phyloP scores from a whole-genome alignment of 2,888 invertebrate genomes.

The Encarsia formosa region DNA sequence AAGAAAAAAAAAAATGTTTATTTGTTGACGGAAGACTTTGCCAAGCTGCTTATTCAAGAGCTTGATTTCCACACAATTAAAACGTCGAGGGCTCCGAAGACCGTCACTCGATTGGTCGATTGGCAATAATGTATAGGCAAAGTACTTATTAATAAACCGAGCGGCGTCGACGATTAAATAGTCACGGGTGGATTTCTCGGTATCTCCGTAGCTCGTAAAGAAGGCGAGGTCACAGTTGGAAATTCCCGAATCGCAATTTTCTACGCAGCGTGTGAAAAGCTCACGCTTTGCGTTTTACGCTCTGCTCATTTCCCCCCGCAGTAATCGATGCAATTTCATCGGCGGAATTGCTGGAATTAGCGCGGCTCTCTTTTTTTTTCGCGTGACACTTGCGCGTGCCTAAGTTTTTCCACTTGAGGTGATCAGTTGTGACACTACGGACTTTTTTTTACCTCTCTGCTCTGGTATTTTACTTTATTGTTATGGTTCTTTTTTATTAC shows the following conservation, averaged over 20 bases:
- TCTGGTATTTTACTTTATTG: too few species aligned
- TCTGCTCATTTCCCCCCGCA: too few species aligned
- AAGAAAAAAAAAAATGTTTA: too few species aligned
- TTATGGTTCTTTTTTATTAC: too few species aligned
- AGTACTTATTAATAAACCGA: background rate
- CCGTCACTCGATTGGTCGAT: background rate
- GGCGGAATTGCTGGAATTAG: too few species aligned
- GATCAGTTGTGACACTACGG: too few species aligned
- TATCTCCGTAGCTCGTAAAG: background rate
- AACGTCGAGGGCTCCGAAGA: background rate
- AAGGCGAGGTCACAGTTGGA: slow-evolving; percentile 5
- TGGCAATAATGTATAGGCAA: background rate
- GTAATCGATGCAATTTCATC: too few species aligned
- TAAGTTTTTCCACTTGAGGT: too few species aligned
- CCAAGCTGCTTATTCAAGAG: background rate
- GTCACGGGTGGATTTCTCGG: slow-evolving; percentile 1
- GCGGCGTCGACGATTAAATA: background rate
- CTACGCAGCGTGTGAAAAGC: slow-evolving; percentile 20
- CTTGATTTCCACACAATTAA: slow-evolving; percentile 20
- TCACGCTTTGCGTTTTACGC: background rate
- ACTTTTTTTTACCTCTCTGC: too few species aligned
- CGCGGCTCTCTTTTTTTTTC: too few species aligned
- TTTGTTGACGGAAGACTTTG: too few species aligned
- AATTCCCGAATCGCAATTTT: slow-evolving; percentile 16
- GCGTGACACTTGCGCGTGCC: too few species aligned